phyloP scores from a whole-genome alignment of 1,140 invertebrate species.

The Apis cerana region DNA sequence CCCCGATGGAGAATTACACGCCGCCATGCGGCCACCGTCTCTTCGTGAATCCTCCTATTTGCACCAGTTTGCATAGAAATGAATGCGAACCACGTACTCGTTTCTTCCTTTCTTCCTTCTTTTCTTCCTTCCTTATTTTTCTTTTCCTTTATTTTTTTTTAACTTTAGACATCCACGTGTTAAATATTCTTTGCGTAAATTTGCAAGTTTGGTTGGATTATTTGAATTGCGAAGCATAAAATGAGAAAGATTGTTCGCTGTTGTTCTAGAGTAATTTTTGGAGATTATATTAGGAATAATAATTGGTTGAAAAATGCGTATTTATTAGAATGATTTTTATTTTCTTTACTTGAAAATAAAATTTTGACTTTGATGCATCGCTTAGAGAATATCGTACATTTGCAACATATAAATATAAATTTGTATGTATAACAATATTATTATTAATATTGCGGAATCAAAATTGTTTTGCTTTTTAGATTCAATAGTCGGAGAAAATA shows the following conservation, averaged over 20 bases:
- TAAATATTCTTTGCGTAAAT: neutral
- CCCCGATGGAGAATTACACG: neutral
- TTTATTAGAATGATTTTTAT: no score
- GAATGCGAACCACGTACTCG: neutral
- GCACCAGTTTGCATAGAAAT: neutral
- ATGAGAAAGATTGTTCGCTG: neutral
- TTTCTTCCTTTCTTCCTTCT: neutral
- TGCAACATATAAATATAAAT: no score
- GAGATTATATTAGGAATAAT: neutral
- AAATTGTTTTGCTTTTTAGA: no score
- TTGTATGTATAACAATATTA: no score
- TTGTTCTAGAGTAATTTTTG: neutral
- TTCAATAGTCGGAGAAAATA: no score
- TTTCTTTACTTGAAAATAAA: no score
- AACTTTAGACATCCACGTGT: neutral
- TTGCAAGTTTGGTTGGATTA: neutral
- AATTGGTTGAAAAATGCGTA: no score
- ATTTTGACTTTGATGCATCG: no score
- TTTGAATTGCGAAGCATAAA: neutral
- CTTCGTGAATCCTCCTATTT: neutral
- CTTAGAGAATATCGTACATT: no score
- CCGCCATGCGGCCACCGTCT: no score
- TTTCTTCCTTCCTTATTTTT: neutral
- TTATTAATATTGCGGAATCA: no score
- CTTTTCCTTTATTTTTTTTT: neutral